Evolutionary conservation across 2,113 vertebrate species (phyloP), one percentile per base, ranked within the genome.

Genomic region (Sinocyclocheilus anshuiensis): DNA sequence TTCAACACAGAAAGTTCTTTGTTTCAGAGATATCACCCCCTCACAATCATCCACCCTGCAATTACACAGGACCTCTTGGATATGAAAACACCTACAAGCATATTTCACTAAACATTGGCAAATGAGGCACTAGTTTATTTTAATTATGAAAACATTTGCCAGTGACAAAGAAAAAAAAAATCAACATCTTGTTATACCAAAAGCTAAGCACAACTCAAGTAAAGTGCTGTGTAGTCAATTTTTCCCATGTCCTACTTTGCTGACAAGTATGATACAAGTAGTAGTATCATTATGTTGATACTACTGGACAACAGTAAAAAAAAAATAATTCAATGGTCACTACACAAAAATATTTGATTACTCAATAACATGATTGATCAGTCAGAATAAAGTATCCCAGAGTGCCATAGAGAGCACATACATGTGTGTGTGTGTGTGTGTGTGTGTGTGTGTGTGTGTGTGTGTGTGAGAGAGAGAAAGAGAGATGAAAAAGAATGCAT

Each of bases 1-100:
- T 89, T 15, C 65, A 71, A 48, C 89, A 93, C 86, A 91, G 55
- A 86, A 65, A 92, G 76, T 15, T 77, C 67, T 91, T 92, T 92
- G 91, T 93, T 89, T 91, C 16, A 87, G 59, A 84, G 86, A 77
- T 89, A 86, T 71, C 88, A 89, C 86, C 87, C 80, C 81, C 83
- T 89, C 74, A 16, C 13, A 77, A 81, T 81, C 87, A 87, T 76
- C 88, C 84, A 90, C 79, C 82, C 80, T 33, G 77, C 57, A 88
- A 88, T 91, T 87, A 91, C 83, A 90, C 67, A 83, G 87, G 88
- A 57, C 72, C 79, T 88, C 89, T 77, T 87, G 71, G 67, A 65
- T 81, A 81, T 76, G 67, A 86, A 86, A 79, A 76, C 87, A 83
- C 82, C 85, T 81, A 87, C 86, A 80, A 69, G 55, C 76, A 91